Conservation (phyloP, 2,888 invertebrate species). For the Spicauda simplicius region DNA sequence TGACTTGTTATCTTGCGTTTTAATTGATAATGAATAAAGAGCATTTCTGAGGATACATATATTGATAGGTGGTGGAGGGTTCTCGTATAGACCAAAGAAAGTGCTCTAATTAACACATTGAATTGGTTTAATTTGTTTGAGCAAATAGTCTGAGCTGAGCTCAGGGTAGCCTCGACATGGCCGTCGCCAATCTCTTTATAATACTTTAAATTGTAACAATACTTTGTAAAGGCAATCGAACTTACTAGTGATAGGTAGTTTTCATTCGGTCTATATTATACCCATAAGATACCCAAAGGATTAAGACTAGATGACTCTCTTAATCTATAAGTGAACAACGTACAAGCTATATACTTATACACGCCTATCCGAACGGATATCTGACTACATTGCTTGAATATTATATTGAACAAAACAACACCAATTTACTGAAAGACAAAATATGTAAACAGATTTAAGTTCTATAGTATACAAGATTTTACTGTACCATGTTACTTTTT, state of each 20-base stretch:
- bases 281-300: constrained; percentile 18
- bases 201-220: constrained; percentile 15
- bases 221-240: background rate
- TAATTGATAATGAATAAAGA: constrained; percentile 27
- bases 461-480: constrained; percentile 1
- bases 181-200: constrained; percentile 11
- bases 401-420: background rate
- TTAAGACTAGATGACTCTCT: constrained; percentile 21
- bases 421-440: background rate
- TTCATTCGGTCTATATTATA: constrained; percentile 25
- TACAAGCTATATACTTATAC: too few species aligned
- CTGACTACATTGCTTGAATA: background rate
- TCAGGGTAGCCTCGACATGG: constrained; percentile 21
- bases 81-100: constrained; percentile 29
- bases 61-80: constrained; percentile 9
- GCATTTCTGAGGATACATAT: constrained; percentile 30
- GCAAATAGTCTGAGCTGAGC: constrained; percentile 14
- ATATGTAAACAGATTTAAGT: background rate
- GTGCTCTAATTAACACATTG: background rate
- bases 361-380: background rate
- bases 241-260: background rate
- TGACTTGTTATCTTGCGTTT: constrained; percentile 1
- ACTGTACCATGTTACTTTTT: background rate
- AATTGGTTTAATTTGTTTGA: constrained; percentile 14
- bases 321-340: constrained; percentile 8